These are phyloP conservation scores for Papilio xuthus DNA, from an alignment of 1,140 invertebrate genomes.

Conservation along the genomic window DNA sequence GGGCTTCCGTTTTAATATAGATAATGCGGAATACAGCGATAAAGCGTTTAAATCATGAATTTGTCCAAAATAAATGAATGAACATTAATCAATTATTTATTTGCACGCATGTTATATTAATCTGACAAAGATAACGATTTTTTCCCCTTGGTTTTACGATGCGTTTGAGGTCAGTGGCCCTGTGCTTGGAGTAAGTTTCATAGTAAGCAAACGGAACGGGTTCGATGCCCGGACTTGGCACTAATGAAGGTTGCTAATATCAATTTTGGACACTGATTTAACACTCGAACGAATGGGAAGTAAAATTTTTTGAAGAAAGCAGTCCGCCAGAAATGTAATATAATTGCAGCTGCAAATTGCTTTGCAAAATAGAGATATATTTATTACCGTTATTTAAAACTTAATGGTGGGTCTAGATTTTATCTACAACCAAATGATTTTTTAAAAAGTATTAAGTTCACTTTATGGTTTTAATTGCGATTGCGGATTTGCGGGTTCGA, in stretches of 20 bases:
- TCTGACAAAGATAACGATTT: conserved; percentile 21
- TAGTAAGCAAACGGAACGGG: not conserved
- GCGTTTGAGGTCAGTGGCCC: conserved; percentile 11
- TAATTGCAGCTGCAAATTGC: not conserved
- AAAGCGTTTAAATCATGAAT: conserved; percentile 35
- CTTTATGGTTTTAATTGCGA: too few relatives aligned
- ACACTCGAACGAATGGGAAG: not conserved
- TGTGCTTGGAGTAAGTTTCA: conserved; percentile 7
- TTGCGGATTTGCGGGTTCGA: too few relatives aligned
- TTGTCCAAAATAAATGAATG: conserved; percentile 32
- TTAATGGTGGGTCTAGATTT: too few relatives aligned
- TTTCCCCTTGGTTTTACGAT: conserved; percentile 13
- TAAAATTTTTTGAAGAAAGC: not conserved
- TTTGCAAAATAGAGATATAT: not conserved
- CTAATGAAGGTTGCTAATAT: conserved; percentile 7
- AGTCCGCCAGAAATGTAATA: not conserved
- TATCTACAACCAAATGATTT: too few relatives aligned
- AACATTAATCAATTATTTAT: conserved; percentile 29
- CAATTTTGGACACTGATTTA: conserved; percentile 13
- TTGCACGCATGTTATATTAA: conserved; percentile 13
- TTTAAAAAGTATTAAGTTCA: too few relatives aligned
- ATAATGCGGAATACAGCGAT: conserved; percentile 28
- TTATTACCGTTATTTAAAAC: not conserved
- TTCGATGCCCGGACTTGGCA: conserved; percentile 18
- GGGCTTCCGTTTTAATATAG: conserved; percentile 30